Evolutionary conservation across 2,797 vertebrate species (phyloP).

Genomic region (Poeciliopsis gracilis): DNA sequence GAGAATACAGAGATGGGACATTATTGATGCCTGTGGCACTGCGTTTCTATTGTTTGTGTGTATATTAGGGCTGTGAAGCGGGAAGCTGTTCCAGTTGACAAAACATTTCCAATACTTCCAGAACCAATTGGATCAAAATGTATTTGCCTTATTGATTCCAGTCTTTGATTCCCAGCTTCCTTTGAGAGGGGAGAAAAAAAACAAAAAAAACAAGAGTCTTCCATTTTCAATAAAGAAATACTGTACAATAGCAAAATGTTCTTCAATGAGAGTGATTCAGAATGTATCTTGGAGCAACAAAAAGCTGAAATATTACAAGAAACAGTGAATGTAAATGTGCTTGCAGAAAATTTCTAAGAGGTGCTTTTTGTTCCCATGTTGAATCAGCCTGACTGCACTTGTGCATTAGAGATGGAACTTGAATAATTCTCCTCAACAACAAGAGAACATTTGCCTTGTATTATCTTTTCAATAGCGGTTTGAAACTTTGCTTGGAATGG

Average conservation of each 20-base stretch:
- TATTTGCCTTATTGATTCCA: slow-evolving; percentile 58
- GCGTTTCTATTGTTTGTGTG: slow-evolving; percentile 33
- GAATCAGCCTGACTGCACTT: slow-evolving; percentile 19
- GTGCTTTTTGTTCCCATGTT: slow-evolving; percentile 27
- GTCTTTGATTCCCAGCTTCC: slow-evolving; percentile 30
- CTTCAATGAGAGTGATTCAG: slow-evolving; percentile 3
- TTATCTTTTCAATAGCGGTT: slow-evolving; percentile 19
- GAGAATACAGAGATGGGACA: slow-evolving; percentile 48
- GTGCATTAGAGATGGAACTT: slow-evolving; percentile 35
- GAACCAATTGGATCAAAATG: slow-evolving; percentile 50
- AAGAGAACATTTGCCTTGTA: slow-evolving; percentile 25
- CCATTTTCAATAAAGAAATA: slow-evolving; percentile 18
- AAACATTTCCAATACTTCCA: slow-evolving; percentile 53
- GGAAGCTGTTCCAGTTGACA: slow-evolving; percentile 43
- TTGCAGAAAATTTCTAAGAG: slow-evolving; percentile 28
- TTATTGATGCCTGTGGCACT: slow-evolving; percentile 50
- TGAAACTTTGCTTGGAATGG: slow-evolving; percentile 3
- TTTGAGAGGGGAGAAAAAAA: background rate
- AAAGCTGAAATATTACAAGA: background rate
- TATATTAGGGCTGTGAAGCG: slow-evolving; percentile 14
- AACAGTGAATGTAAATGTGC: slow-evolving; percentile 19
- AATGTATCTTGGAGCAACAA: slow-evolving; percentile 15
- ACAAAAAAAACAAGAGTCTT: background rate
- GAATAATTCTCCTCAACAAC: slow-evolving; percentile 29
- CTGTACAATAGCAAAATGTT: background rate